Conservation (phyloP, 2,888 invertebrate genomes). For the Troglohyphantes excavatus region DNA sequence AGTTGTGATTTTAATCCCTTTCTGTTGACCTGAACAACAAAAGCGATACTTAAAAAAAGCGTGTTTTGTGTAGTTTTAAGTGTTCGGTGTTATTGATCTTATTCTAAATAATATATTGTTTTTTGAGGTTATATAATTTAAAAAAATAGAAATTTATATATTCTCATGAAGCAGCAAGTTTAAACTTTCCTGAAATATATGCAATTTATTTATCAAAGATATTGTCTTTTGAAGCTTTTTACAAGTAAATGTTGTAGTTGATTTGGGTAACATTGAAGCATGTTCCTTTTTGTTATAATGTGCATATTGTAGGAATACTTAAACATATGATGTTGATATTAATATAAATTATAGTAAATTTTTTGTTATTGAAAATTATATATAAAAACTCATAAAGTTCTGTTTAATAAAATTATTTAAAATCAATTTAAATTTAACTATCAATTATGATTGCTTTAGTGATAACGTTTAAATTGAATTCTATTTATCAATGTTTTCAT, state of each 20-base stretch:
- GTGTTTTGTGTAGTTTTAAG: slow-evolving; percentile 43
- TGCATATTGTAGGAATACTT: neutral
- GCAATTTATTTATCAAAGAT: neutral
- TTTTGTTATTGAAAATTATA: too few species aligned
- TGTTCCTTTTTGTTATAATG: neutral
- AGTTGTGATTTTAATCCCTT: slow-evolving; percentile 7
- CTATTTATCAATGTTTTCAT: too few species aligned
- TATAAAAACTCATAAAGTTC: too few species aligned
- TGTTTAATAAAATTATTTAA: too few species aligned
- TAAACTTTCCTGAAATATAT: neutral
- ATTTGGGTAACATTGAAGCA: neutral
- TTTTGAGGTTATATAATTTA: slow-evolving; percentile 37
- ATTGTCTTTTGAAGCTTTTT: neutral
- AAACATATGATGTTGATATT: too few species aligned
- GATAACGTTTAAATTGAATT: too few species aligned
- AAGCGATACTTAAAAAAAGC: slow-evolving; percentile 73
- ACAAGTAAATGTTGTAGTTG: neutral
- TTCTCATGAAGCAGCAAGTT: too few species aligned
- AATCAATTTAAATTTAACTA: too few species aligned
- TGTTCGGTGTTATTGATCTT: slow-evolving; percentile 32
- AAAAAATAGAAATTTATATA: slow-evolving; percentile 4
- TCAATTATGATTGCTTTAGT: too few species aligned
- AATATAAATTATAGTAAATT: too few species aligned
- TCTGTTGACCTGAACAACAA: slow-evolving; percentile 57
- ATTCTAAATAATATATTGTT: slow-evolving; percentile 51